Evolutionary conservation across 2,113 vertebrate genomes (phyloP), one percentile per base, ranked within the genome.

Genomic region (Salvelinus fontinalis): DNA sequence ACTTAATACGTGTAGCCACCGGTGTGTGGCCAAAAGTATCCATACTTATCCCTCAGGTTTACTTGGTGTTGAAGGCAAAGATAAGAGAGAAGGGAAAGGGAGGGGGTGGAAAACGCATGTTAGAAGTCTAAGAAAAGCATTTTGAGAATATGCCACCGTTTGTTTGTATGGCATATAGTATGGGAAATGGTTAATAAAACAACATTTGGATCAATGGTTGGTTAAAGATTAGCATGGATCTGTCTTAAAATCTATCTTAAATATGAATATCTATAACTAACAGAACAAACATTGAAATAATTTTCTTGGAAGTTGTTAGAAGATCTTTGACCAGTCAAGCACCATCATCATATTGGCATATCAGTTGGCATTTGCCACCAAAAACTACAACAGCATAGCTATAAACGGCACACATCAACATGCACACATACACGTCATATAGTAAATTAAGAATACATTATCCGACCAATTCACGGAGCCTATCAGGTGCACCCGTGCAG

Each of bases 21-120:
- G 64, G 75, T 72, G 78, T 14, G 57, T 65, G 31, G 34, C 8
- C 26, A 48, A 70, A 68, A 39, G 27, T 2, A n/a, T 73, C 44
- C 34, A 31, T 14, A 27, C 70, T 71, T 90, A 90, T 91, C 88
- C 73, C 0, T 5, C 1, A 20, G 0, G 31, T 51, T 71, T 88
- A 91, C 82, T 77, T 31, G 71, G 34, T 74, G 44, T 74, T 70
- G 60, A 39, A 13, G 27, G 4, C 73, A 66, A 26, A 26, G 88
- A 90, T 88, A 90, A 89, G 81, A 71, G 44, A 78, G 13, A 75
- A 22, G 59, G 59, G 66, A 26, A 57, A 22, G 80, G 74, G 85
- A 67, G 76, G 59, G 67, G 26, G 5, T 9, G 65, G 49, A n/a
- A 65, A 57, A 76, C 75, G 0, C 13, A 59, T 39, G 0, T 75